Evolutionary conservation across 2,888 invertebrate genomes (phyloP), one percentile per base, ranked within the genome.

Genomic region (Eilema griseolum): DNA sequence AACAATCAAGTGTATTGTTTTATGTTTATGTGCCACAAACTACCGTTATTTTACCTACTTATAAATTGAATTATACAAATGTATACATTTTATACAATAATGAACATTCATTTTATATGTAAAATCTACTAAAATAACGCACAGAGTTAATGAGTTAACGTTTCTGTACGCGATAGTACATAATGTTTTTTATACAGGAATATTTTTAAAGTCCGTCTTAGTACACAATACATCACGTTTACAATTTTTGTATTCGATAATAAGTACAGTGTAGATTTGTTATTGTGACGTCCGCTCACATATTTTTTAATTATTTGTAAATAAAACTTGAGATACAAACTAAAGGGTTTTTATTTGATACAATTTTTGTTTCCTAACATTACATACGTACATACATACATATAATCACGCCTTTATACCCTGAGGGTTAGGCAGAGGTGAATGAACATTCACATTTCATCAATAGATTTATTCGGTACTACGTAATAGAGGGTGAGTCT

Each of bases 291-390:
- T 78, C 76, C 78, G 79, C 80, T 90, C 89, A 88, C 87, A 81
- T 65, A 89, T 90, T 91, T 90, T 91, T 89, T 91, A 90, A 91
- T 89, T 89, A 91, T 91, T 91, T 92, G 90, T 91, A 90, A 90
- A 91, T 91, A 91, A 91, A 87, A 86, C 77, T 87, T 88, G 87
- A 88, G 80, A 89, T 82, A 82, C 71, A 75, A 66, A 28, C 33
- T 75, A 66, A 33, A 31, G 66, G 16, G 59, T 75, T 78, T 77
- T 76, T 33, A 57, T 69, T 60, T 59, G 1, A 33, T 16, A 31
- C 1, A 16, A n/a, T 7, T 31, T 31, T 2, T 23, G 20, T 16
- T 31, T n/a, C n/a, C n/a, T n/a, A n/a, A n/a, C n/a, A n/a, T n/a
- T n/a, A n/a, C n/a, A n/a, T n/a, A n/a, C n/a, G n/a, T n/a, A n/a